Evolutionary conservation across 2,888 invertebrate species (phyloP), one percentile per base, ranked within the genome.

Genomic region (Stenurella melanura): DNA sequence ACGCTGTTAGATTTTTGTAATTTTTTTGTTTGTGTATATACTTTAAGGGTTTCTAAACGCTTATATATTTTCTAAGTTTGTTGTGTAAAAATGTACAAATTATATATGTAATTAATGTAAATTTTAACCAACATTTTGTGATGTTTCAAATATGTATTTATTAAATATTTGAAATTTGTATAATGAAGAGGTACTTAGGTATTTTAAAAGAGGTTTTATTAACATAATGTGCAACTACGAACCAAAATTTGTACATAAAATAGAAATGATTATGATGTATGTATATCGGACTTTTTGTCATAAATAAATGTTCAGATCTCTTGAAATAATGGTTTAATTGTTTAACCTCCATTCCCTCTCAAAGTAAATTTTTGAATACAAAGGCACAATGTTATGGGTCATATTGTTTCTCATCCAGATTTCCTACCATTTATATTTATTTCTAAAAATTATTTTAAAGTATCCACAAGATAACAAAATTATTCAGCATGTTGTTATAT

Each of bases 221-320:
- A 61, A 71, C 50, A 63, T 72, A 63, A 73, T 73, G 58, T 72
- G 63, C 72, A 73, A 66, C 72, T 61, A 61, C 72, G 86, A 86
- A 87, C 86, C 86, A 86, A 87, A 84, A 85, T 84, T 83, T 87
- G 85, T 86, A 86, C 75, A 86, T 86, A 86, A 75, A 80, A 85
- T 85, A 86, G 81, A 85, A 79, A 79, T 83, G 83, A 85, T 85
- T 84, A 84, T 85, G 82, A 87, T 85, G 87, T 88, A 88, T 87
- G 87, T 87, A 87, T 87, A 87, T 84, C 87, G 85, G 21, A 85
- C 82, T 88, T 87, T 89, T 89, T 88, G 89, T 89, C 88, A 89
- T 87, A 86, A 88, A 89, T 89, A 89, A 89, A 89, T 89, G 89
- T 89, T 89, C 87, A 87, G 85, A 87, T 86, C 86, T 87, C 86